Conservation (phyloP, 2,797 vertebrate genomes). For the Sebastolobus altivelis region DNA sequence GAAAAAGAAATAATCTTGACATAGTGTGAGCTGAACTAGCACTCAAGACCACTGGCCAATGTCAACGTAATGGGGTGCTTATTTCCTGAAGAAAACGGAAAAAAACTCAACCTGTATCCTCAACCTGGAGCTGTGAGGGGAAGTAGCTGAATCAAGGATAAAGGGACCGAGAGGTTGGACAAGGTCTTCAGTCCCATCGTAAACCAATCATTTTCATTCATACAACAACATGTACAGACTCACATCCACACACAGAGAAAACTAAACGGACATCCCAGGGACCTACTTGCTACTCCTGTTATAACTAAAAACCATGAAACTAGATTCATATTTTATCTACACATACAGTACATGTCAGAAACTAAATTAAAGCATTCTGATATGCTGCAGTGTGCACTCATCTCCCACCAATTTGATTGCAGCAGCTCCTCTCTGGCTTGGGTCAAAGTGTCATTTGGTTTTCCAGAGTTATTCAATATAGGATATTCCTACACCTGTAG, state of each 20-base stretch:
- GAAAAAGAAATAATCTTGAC: slow-evolving; percentile 49
- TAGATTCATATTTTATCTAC: slow-evolving; percentile 30
- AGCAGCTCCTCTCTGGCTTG: slow-evolving; percentile 7
- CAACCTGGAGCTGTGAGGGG: neutral
- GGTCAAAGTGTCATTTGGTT: slow-evolving; percentile 32
- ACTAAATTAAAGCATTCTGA: slow-evolving; percentile 26
- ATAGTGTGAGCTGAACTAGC: slow-evolving; percentile 38
- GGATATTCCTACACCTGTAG: slow-evolving; percentile 43
- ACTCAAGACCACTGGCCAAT: slow-evolving; percentile 34
- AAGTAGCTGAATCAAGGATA: slow-evolving; percentile 11
- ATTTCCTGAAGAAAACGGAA: slow-evolving; percentile 25
- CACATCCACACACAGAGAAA: neutral
- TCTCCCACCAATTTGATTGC: slow-evolving; percentile 27
- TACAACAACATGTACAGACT: neutral
- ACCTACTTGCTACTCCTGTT: neutral
- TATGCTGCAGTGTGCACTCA: neutral
- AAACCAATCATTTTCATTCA: neutral
- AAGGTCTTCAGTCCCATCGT: slow-evolving; percentile 20
- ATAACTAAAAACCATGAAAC: slow-evolving; percentile 24
- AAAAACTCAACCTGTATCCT: neutral
- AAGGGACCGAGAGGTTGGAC: neutral
- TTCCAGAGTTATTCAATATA: slow-evolving; percentile 27
- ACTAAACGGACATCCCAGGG: neutral
- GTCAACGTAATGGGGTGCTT: slow-evolving; percentile 40
- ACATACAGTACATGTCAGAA: slow-evolving; percentile 16